Evolutionary conservation across 2,797 vertebrate species (phyloP).

Genomic region (Hyperoplus immaculatus): DNA sequence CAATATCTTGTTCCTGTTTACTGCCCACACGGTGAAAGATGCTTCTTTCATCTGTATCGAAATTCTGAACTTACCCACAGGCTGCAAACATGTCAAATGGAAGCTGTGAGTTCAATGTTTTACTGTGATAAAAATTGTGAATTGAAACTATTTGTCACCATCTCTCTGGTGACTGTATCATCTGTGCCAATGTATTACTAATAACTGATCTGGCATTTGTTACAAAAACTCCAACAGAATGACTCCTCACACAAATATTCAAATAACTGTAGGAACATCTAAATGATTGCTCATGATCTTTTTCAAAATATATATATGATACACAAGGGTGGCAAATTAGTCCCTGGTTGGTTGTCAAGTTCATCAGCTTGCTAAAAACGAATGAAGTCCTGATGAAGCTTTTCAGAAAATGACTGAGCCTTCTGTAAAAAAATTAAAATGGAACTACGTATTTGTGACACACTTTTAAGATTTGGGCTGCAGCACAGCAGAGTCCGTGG

Average conservation of each 20-base stretch:
- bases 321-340: too few species aligned
- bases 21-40: background rate
- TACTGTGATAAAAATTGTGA: background rate
- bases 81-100: background rate
- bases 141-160: constrained; percentile 27
- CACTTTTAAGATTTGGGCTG: background rate
- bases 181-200: background rate
- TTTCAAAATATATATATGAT: too few species aligned
- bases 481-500: background rate
- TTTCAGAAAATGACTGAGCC: background rate
- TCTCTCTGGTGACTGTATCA: background rate
- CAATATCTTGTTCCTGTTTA: constrained; percentile 25
- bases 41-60: background rate
- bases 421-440: background rate
- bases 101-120: constrained; percentile 4
- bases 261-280: constrained; percentile 1
- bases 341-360: too few species aligned
- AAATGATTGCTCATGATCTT: background rate
- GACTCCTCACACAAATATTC: constrained; percentile 2
- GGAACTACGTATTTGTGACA: background rate
- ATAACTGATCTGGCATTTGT: background rate
- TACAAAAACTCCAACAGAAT: background rate
- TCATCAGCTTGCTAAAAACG: background rate
- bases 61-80: background rate
- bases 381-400: background rate